These are phyloP conservation scores for Phyllotreta striolata DNA, from an alignment of 2,888 invertebrate genomes.

Conservation along the genomic window DNA sequence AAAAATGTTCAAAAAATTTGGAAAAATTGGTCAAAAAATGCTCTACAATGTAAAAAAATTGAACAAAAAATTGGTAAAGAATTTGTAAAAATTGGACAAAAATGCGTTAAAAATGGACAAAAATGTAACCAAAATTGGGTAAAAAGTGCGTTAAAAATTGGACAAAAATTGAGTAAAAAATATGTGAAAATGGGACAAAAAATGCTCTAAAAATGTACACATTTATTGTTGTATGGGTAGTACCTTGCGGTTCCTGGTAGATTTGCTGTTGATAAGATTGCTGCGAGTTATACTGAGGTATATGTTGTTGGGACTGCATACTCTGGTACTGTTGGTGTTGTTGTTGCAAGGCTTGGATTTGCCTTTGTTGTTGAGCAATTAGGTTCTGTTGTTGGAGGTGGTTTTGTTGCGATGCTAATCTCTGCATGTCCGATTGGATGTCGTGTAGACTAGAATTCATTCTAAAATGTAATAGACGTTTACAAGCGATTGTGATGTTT, in stretches of 20 bases:
- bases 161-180: too few relatives aligned
- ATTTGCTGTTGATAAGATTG: conserved; percentile 62
- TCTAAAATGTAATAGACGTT: conserved; percentile 60
- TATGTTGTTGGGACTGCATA: conserved; percentile 46
- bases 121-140: too few relatives aligned
- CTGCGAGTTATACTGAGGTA: conserved; percentile 52
- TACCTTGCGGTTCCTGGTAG: conserved; percentile 66
- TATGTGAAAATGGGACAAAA: not conserved
- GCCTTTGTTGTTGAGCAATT: conserved; percentile 61
- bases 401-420: conserved; percentile 83
- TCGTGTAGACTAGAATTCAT: conserved; percentile 94
- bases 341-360: conserved; percentile 59
- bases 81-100: too few relatives aligned
- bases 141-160: too few relatives aligned
- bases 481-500: not conserved
- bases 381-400: conserved; percentile 69
- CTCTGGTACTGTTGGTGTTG: conserved; percentile 53
- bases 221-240: conserved; percentile 50
- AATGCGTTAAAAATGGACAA: too few relatives aligned
- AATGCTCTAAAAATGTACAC: too few relatives aligned
- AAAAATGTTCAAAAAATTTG: too few relatives aligned
- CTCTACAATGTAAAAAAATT: too few relatives aligned
- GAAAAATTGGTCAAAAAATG: too few relatives aligned
- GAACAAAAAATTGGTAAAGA: too few relatives aligned
- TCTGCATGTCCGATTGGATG: conserved; percentile 92